Evolutionary conservation across 92 coral and sea anemone genomes (phyloP), one percentile per base, ranked within the genome.

Genomic region (Bergia sp.): DNA sequence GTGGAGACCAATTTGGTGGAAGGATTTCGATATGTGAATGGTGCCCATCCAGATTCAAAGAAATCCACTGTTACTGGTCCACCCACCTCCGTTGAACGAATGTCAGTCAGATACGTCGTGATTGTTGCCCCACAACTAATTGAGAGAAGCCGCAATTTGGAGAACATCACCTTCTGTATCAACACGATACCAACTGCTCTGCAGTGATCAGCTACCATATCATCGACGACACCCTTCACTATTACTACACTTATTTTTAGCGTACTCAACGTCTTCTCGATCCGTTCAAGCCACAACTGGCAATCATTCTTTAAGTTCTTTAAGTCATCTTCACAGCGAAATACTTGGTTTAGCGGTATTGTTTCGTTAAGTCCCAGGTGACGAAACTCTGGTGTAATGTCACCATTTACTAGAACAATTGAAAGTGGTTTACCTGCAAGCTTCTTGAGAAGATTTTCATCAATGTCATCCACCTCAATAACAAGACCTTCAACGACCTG

Each of bases 381-480:
- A 15, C 89, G 91, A 90, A 90, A 97, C 55, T 91, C 91, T 40
- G 89, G 82, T 36, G 95, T 94, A 53, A 97, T 77, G 82, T 97
- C 98, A 44, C 98, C 98, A 83, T 97, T 91, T 13, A 97, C 91
- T 44, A 97, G 65, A 2, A 92, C 96, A 42, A 92, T 81, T n/a
- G 72, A 72, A 5, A 91, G 57, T 49, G 93, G 86, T 21, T 64
- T 40, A 64, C 64, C 76, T 23, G 7, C 41, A 76, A 37, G 21
- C 38, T 47, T 41, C 57, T 41, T 40, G 42, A 91, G 15, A 16
- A 86, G 47, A 36, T 42, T 44, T 41, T 78, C 66, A 20, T 49
- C 88, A 43, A 71, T 53, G 57, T 82, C 66, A 2, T 88, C 88
- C 71, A 79, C 86, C 81, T 90, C 87, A 88, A 97, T 87, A 36